Evolutionary conservation across 1,140 invertebrate species (phyloP).

Genomic region (Proctacanthus coquilletti): DNA sequence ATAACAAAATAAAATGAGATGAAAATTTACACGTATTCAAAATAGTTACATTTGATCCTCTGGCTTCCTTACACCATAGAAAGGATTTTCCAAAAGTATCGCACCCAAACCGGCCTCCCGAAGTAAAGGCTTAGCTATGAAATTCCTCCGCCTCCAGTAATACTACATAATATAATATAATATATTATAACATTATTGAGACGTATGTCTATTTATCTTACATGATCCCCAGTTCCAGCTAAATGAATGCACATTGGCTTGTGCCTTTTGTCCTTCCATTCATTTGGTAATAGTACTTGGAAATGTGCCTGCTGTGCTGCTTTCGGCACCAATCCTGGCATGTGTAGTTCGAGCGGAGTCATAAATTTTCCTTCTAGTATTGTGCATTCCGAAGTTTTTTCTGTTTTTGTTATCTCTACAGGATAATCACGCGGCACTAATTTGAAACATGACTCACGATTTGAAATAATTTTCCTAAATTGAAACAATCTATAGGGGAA

Average conservation of each 20-base stretch:
- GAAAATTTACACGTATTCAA: too few species aligned
- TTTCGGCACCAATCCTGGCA: constrained; percentile 76
- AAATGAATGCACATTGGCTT: constrained; percentile 87
- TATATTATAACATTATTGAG: not conserved
- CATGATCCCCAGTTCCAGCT: constrained; percentile 97
- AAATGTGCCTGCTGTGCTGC: constrained; percentile 69
- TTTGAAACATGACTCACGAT: constrained; percentile 65
- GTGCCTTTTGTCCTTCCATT: constrained; percentile 51
- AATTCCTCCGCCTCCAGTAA: constrained; percentile 77
- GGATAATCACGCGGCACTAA: constrained; percentile 71
- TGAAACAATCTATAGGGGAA: constrained; percentile 58
- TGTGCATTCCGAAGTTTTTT: constrained; percentile 54
- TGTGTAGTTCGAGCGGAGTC: constrained; percentile 66
- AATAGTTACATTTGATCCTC: constrained; percentile 69
- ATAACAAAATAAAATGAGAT: too few species aligned
- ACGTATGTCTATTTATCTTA: constrained; percentile 28
- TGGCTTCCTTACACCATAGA: constrained; percentile 88
- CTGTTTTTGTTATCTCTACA: constrained; percentile 79
- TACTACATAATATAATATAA: constrained; percentile 43
- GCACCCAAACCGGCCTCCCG: constrained; percentile 84
- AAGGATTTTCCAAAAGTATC: constrained; percentile 94
- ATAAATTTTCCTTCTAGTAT: constrained; percentile 77
- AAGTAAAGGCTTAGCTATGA: constrained; percentile 81
- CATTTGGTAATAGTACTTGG: constrained; percentile 68
- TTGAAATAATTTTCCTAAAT: constrained; percentile 74